These are phyloP conservation scores for Chunga burmeisteri DNA, from an alignment of 2,113 vertebrate genomes.

Conservation along the genomic window DNA sequence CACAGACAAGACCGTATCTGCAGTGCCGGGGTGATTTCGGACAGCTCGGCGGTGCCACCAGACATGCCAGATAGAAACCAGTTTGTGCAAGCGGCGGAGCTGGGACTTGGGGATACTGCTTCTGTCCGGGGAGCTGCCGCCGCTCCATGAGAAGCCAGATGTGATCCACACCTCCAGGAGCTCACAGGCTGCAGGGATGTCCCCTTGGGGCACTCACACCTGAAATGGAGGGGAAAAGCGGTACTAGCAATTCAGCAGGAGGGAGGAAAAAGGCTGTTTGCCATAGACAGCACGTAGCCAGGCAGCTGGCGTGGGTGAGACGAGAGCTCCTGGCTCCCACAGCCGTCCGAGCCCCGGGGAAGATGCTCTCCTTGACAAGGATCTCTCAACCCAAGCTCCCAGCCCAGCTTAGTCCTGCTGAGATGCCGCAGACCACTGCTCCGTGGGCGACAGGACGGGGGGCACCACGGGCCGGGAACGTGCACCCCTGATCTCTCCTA, in stretches of 20 bases:
- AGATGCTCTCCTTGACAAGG: background rate
- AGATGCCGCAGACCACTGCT: background rate
- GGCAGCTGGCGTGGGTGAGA: background rate
- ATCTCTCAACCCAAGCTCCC: background rate
- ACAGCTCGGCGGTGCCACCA: background rate
- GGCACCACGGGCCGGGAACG: fast-evolving
- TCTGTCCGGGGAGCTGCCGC: fast-evolving
- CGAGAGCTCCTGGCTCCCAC: background rate
- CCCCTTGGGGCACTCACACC: background rate
- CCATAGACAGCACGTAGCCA: background rate
- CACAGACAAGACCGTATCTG: background rate
- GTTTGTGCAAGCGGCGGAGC: background rate
- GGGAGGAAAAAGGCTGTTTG: background rate
- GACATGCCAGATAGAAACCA: fast-evolving
- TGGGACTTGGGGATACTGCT: background rate
- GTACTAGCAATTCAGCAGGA: background rate
- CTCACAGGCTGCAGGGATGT: fast-evolving
- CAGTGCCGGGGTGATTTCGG: background rate
- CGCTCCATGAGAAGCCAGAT: background rate
- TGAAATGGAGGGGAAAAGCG: background rate
- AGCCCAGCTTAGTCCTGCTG: background rate
- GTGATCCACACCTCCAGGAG: background rate
- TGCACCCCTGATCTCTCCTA: background rate
- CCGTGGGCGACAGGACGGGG: fast-evolving
- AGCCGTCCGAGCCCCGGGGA: background rate